Conservation (phyloP, 2,888 invertebrate species). For the Epiblema foenella region DNA sequence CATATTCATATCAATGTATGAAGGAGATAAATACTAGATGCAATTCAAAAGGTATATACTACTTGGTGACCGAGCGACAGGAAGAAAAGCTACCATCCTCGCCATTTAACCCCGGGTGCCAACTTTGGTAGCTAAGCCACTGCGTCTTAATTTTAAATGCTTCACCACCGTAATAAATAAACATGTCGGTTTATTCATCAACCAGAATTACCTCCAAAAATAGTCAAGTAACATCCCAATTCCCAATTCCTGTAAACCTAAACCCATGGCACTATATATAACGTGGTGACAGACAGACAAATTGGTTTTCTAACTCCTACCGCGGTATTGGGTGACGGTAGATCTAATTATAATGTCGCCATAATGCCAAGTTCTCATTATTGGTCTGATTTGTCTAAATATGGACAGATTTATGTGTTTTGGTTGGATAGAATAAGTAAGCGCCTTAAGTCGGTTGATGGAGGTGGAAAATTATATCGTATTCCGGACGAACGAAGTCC, state of each 20-base stretch:
- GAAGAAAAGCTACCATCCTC: too few species aligned
- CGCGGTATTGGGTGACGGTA: conserved; percentile 44
- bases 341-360: conserved; percentile 32
- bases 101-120: not conserved
- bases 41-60: too few species aligned
- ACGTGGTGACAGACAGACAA: conserved; percentile 76
- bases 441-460: not conserved
- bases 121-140: too few species aligned
- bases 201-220: conserved; percentile 27
- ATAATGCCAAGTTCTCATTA: conserved; percentile 29
- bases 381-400: conserved; percentile 48
- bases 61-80: too few species aligned
- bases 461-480: not conserved
- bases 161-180: not conserved
- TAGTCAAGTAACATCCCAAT: conserved; percentile 16
- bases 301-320: conserved; percentile 73
- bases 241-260: conserved; percentile 31
- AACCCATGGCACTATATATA: conserved; percentile 58
- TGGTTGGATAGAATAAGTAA: conserved; percentile 3
- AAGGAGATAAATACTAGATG: too few species aligned
- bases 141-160: not conserved
- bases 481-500: too few species aligned
- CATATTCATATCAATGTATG: too few species aligned
- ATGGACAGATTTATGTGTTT: conserved; percentile 51
- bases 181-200: not conserved